Conservation (phyloP, 2,888 invertebrate species). For the Hypsopygia costalis region DNA sequence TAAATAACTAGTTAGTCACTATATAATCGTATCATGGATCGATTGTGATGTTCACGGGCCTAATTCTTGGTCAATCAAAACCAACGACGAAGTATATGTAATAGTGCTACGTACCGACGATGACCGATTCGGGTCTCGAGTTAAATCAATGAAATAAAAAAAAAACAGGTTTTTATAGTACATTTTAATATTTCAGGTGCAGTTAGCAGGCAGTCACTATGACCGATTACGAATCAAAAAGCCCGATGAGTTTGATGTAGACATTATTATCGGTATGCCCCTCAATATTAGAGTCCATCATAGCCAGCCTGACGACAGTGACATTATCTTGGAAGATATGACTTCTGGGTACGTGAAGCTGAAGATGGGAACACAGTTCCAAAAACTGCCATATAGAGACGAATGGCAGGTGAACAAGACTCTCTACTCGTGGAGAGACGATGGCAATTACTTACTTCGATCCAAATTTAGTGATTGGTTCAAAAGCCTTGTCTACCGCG, state of each 20-base stretch:
- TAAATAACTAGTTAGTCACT: too few relatives aligned
- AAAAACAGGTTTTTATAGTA: too few relatives aligned
- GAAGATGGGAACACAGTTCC: constrained; percentile 52
- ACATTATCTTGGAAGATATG: constrained; percentile 53
- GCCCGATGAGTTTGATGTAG: constrained; percentile 82
- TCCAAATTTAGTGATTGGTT: constrained; percentile 76
- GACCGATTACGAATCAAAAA: constrained; percentile 78
- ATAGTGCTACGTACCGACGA: too few relatives aligned
- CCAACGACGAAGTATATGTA: too few relatives aligned
- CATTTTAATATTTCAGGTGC: too few relatives aligned
- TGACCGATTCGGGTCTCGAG: too few relatives aligned
- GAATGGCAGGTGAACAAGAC: constrained; percentile 50
- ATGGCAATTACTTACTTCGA: constrained; percentile 56
- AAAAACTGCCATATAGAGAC: constrained; percentile 32
- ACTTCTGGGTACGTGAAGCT: constrained; percentile 68
- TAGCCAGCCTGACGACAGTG: constrained; percentile 36
- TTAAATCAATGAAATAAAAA: too few relatives aligned
- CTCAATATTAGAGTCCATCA: constrained; percentile 37
- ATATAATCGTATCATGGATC: too few relatives aligned
- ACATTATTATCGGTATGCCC: constrained; percentile 76
- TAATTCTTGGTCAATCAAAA: too few relatives aligned
- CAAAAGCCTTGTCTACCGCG: constrained; percentile 63
- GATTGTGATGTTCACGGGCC: too few relatives aligned
- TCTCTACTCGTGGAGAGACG: constrained; percentile 58
- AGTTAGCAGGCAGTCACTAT: constrained; percentile 81